A percentile compares a stretch with the other conserved stretches of the same genome.
Conservation (phyloP, 1,140 invertebrate genomes). For the Diorhabda elongata region DNA sequence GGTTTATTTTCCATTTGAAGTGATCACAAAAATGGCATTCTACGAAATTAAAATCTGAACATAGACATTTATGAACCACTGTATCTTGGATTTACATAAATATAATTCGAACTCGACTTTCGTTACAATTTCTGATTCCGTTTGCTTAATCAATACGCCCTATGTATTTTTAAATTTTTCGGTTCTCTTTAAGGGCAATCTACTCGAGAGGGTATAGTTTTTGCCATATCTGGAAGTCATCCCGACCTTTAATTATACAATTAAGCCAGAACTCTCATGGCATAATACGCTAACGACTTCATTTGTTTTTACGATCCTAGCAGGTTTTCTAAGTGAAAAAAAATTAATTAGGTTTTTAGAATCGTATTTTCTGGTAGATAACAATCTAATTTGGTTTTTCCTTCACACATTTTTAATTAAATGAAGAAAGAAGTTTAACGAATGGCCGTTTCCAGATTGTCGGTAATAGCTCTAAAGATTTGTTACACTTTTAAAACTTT, state of each 20-base stretch:
- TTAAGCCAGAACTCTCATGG: slow-evolving; percentile 10
- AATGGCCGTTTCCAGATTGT: slow-evolving; percentile 1
- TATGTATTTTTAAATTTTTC: no score
- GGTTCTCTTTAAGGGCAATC: not conserved
- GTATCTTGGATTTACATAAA: no score
- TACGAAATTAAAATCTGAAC: no score
- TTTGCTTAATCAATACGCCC: no score
- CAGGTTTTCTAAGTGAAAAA: slow-evolving; percentile 16
- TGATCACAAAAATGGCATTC: no score
- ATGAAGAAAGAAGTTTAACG: slow-evolving; percentile 6
- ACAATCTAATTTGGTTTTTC: slow-evolving; percentile 13
- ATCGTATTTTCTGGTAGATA: slow-evolving; percentile 15
- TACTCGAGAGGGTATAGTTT: not conserved
- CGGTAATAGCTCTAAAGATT: slow-evolving; percentile 2
- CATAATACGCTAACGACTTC: slow-evolving; percentile 15
- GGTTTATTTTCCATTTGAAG: no score
- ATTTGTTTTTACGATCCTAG: slow-evolving; percentile 16
- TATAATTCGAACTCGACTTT: no score
- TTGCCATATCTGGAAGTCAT: slow-evolving; percentile 3
- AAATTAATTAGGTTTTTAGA: slow-evolving; percentile 16
- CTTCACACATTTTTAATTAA: slow-evolving; percentile 17
- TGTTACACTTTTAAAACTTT: not conserved
- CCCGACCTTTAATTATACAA: slow-evolving; percentile 14
- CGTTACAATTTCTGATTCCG: no score
- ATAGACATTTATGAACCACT: no score